Evolutionary conservation across 92 coral and sea anemone species (phyloP), one percentile per base, ranked within the genome.

Genomic region (Porites lobata): DNA sequence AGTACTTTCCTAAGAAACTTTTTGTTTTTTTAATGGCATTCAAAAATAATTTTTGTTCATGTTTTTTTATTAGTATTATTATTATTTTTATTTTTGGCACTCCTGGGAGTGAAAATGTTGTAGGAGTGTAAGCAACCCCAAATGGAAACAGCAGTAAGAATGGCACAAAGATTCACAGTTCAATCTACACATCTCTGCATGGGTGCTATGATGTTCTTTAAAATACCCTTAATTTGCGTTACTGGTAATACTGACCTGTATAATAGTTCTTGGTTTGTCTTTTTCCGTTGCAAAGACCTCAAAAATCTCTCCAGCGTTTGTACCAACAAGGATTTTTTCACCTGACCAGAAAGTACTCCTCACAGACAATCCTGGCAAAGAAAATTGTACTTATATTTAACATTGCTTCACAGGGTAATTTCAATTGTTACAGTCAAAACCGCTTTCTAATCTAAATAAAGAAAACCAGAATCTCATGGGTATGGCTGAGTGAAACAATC

Each of bases 231-330:
- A 19, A 65, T 22, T 29, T n/a, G 9, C 32, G 1, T 65, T 65
- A 7, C 8, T 67, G 11, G 14, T 9, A 20, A 14, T 3, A 29
- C 38, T 3, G 65, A 96, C 99, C 98, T 95, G 99, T 22, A 97
- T 96, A 78, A 97, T 91, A 24, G 98, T 97, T 69, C 94, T 94
- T 72, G 99, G 99, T 18, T 96, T 95, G 73, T 95, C 98, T 83
- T 97, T 97, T 85, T 95, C 95, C 32, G 98, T 90, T 10, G 99
- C 99, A 29, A 93, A 75, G 10, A 97, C 98, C 80, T 97, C 99
- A 89, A 94, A 95, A 21, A 97, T 93, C 91, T 97, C 99, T 59
- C 99, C 98, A 81, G 95, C 96, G 88, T 97, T 97, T 69, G 99
- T 97, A 47, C 99, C 99, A 85, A 95, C 94, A 52, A 97, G 96